phyloP scores from a whole-genome alignment of 2,797 vertebrate genomes.

The Pangasius sanitwongsei region DNA sequence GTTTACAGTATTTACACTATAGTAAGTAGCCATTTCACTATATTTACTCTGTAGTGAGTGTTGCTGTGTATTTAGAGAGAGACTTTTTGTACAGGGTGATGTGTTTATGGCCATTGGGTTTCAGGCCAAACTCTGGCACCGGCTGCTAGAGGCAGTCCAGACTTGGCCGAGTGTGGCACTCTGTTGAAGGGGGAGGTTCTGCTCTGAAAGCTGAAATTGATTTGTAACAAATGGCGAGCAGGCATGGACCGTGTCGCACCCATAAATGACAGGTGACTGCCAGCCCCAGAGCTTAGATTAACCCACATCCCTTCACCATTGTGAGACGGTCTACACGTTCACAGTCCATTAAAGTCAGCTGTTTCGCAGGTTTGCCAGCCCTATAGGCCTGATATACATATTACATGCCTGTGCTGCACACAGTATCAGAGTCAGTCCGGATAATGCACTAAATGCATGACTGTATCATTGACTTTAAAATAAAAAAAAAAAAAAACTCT shows the following conservation, averaged over 20 bases:
- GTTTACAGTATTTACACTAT: background rate
- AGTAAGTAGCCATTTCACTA: background rate
- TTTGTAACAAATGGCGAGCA: slow-evolving; percentile 53
- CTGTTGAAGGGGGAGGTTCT: slow-evolving; percentile 39
- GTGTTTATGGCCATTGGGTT: slow-evolving; percentile 16
- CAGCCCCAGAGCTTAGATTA: slow-evolving; percentile 54
- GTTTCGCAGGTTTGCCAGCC: slow-evolving; percentile 33
- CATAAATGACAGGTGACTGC: slow-evolving; percentile 58
- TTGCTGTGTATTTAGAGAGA: background rate
- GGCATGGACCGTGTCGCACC: slow-evolving; percentile 40
- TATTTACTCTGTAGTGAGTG: background rate
- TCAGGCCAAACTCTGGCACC: slow-evolving; percentile 14
- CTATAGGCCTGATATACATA: slow-evolving; percentile 35
- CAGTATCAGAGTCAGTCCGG: background rate
- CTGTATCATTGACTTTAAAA: background rate
- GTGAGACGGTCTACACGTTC: slow-evolving; percentile 50
- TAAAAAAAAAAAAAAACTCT: no score
- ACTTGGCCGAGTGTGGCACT: slow-evolving; percentile 31
- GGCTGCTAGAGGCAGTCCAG: background rate
- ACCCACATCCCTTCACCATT: slow-evolving; percentile 52
- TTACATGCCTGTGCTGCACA: slow-evolving; percentile 24
- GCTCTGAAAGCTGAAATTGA: slow-evolving; percentile 50
- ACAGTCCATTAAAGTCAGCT: slow-evolving; percentile 56
- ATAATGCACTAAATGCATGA: slow-evolving; percentile 9
- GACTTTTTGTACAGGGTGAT: slow-evolving; percentile 15